Percentiles rank a stretch among this genome's conserved stretches.
These are phyloP conservation scores for Bhutanitis thaidina DNA, from an alignment of 2,888 invertebrate species.

Conservation along the genomic window DNA sequence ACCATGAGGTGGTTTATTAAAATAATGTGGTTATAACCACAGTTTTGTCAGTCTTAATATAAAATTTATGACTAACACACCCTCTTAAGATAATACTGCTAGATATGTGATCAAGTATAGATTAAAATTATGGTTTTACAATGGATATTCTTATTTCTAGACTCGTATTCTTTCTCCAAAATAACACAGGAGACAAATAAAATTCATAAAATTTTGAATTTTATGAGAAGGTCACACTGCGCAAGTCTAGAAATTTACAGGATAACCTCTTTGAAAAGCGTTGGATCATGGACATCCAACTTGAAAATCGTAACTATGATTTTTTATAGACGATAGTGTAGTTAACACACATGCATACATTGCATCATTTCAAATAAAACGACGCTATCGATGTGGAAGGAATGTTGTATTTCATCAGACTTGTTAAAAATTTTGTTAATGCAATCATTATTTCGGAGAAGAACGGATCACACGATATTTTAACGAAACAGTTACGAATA, in stretches of 20 bases:
- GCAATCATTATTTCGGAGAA: background rate
- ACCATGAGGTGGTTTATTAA: no score
- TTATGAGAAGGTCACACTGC: slow-evolving; percentile 29
- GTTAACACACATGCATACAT: slow-evolving; percentile 8
- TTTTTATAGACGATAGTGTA: slow-evolving; percentile 15
- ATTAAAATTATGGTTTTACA: no score
- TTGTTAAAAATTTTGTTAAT: background rate
- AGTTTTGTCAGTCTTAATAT: no score
- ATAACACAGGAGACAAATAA: no score
- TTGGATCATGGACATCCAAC: slow-evolving; percentile 18
- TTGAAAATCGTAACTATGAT: slow-evolving; percentile 8
- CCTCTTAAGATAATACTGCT: no score
- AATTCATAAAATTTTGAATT: background rate
- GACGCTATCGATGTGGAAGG: slow-evolving; percentile 37
- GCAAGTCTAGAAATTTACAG: slow-evolving; percentile 49
- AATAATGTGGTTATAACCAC: no score
- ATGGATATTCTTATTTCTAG: no score
- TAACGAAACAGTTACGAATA: slow-evolving; percentile 33
- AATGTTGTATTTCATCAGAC: slow-evolving; percentile 31
- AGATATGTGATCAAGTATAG: no score
- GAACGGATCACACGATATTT: background rate
- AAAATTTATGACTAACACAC: no score
- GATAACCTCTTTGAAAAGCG: slow-evolving; percentile 50
- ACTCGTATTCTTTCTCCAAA: no score
- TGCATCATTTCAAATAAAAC: slow-evolving; percentile 27